These are phyloP conservation scores for Cossypha polioptera DNA, from an alignment of 2,797 vertebrate genomes.

Conservation along the genomic window DNA sequence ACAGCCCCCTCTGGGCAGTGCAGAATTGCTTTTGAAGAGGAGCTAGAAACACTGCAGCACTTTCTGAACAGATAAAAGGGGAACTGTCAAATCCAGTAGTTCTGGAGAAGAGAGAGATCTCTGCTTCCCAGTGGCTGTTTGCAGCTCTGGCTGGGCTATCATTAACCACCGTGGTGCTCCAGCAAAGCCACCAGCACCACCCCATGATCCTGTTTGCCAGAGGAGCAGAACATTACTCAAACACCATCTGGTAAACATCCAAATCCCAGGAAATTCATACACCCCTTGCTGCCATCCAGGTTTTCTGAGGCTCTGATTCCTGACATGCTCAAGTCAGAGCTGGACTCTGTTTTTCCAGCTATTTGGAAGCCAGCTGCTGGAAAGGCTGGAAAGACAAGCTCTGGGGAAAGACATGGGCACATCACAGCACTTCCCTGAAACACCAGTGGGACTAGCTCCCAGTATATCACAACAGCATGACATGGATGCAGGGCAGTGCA, in stretches of 20 bases:
- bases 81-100: not conserved
- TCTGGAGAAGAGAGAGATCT: not conserved
- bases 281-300: not conserved
- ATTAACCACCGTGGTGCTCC: not conserved
- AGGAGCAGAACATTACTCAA: not conserved
- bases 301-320: not conserved
- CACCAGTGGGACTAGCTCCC: not conserved
- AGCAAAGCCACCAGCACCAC: not conserved
- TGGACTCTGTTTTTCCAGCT: not conserved
- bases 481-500: not conserved
- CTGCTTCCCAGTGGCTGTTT: not conserved
- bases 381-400: not conserved
- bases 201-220: not conserved
- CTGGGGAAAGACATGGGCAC: not conserved
- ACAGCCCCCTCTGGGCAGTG: constrained; percentile 57
- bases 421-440: not conserved
- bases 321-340: fast-evolving
- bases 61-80: constrained; percentile 38
- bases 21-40: constrained; percentile 60
- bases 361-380: not conserved
- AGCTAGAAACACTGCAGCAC: constrained; percentile 53
- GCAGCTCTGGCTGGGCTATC: not conserved
- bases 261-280: not conserved
- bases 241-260: not conserved
- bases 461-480: not conserved